phyloP scores from a whole-genome alignment of 1,140 invertebrate species.

The Drosophila baimaii region DNA sequence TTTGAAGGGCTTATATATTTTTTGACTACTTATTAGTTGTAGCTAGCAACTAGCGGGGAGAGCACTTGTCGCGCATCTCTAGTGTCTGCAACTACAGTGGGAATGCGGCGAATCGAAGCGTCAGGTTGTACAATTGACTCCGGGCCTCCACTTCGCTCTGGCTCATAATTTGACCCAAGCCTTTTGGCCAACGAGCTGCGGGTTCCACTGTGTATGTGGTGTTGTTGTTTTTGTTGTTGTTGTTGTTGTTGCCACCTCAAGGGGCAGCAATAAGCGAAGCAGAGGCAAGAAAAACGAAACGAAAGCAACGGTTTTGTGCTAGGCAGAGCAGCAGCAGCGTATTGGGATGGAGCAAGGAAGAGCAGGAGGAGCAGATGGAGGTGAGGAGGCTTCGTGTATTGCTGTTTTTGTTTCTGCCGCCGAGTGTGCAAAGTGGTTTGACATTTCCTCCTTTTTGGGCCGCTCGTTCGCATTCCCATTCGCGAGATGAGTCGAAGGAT shows the following conservation, averaged over 20 bases:
- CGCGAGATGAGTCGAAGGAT: slow-evolving; percentile 26
- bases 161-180: slow-evolving; percentile 74
- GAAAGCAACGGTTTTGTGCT: slow-evolving; percentile 57
- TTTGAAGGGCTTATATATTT: too few relatives aligned
- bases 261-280: slow-evolving; percentile 37
- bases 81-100: slow-evolving; percentile 56
- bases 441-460: slow-evolving; percentile 77
- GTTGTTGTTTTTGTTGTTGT: slow-evolving; percentile 10
- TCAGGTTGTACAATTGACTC: slow-evolving; percentile 71
- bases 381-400: slow-evolving; percentile 17
- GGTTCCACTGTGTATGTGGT: slow-evolving; percentile 59
- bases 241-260: slow-evolving; percentile 35
- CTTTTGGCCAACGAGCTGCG: slow-evolving; percentile 59
- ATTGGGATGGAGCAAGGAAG: not conserved
- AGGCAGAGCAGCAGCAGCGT: slow-evolving; percentile 12
- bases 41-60: not conserved
- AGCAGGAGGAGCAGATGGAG: not conserved
- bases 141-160: slow-evolving; percentile 25
- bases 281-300: slow-evolving; percentile 23
- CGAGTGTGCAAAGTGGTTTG: slow-evolving; percentile 77
- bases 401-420: slow-evolving; percentile 53
- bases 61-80: slow-evolving; percentile 8
- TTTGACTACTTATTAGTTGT: too few relatives aligned
- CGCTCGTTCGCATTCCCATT: slow-evolving; percentile 67
- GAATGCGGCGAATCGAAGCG: slow-evolving; percentile 59